phyloP scores from a whole-genome alignment of 2,797 vertebrate species.

The Erpetoichthys calabaricus region DNA sequence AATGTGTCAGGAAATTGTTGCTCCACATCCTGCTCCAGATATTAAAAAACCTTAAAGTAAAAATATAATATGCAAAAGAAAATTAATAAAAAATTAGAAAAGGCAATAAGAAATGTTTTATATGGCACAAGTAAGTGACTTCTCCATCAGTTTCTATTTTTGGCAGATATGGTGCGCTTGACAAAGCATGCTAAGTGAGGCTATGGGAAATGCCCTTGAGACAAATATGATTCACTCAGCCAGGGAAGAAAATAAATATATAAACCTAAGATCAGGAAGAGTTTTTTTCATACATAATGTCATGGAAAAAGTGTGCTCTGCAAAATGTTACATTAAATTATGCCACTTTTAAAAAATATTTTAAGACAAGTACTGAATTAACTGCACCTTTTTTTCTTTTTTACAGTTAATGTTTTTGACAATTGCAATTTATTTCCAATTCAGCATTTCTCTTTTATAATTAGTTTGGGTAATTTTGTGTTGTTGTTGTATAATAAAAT shows the following conservation, averaged over 20 bases:
- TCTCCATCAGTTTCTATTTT: constrained; percentile 4
- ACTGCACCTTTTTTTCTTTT: no score
- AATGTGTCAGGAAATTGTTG: no score
- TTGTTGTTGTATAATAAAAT: no score
- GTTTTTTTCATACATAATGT: not conserved
- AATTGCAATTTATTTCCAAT: no score
- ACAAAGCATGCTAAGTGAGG: constrained; percentile 5
- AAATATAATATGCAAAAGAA: not conserved
- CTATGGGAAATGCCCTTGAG: constrained; percentile 4
- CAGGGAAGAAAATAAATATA: constrained; percentile 1
- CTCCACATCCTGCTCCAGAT: no score
- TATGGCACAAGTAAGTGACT: not conserved
- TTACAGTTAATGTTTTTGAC: no score
- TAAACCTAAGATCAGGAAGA: not conserved
- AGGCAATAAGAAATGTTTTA: not conserved
- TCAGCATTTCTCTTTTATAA: no score
- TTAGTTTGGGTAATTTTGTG: no score
- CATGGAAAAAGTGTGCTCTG: not conserved
- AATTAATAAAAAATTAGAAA: not conserved
- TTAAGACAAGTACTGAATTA: no score
- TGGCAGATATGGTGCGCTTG: constrained; percentile 7
- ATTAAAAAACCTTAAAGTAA: no score
- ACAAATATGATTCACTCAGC: not conserved
- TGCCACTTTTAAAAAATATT: not conserved
- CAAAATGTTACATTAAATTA: not conserved